phyloP scores from a whole-genome alignment of 2,797 vertebrate species.

The Allobates femoralis region DNA sequence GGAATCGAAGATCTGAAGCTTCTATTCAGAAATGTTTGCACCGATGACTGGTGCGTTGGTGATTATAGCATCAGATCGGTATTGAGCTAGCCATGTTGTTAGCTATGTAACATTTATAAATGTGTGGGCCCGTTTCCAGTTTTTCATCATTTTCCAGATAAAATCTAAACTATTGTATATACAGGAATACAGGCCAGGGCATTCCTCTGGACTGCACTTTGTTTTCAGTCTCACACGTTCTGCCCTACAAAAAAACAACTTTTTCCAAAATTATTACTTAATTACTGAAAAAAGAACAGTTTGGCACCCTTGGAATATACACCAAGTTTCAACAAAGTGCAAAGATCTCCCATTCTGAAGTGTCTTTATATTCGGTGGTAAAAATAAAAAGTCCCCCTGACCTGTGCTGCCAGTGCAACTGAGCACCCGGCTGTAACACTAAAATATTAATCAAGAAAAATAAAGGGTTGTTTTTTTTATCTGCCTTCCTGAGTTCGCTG shows the following conservation, averaged over 20 bases:
- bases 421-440: too few relatives aligned
- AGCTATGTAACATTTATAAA: neutral
- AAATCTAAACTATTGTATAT: neutral
- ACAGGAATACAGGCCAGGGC: neutral
- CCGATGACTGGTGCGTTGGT: too few relatives aligned
- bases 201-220: constrained; percentile 21
- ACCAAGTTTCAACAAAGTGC: too few relatives aligned
- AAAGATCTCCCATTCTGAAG: too few relatives aligned
- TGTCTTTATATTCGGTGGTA: too few relatives aligned
- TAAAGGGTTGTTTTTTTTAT: too few relatives aligned
- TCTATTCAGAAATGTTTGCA: neutral
- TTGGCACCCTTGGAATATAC: too few relatives aligned
- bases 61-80: neutral
- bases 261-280: neutral
- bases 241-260: neutral
- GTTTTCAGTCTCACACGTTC: neutral
- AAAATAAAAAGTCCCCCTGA: too few relatives aligned
- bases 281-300: too few relatives aligned
- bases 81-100: neutral
- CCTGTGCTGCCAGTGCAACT: too few relatives aligned
- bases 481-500: too few relatives aligned
- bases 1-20: neutral
- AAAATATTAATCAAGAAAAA: too few relatives aligned
- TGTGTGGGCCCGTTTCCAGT: neutral
- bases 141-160: neutral